Evolutionary conservation across 2,888 invertebrate species (phyloP).

Genomic region (Barypeithes pellucidus): DNA sequence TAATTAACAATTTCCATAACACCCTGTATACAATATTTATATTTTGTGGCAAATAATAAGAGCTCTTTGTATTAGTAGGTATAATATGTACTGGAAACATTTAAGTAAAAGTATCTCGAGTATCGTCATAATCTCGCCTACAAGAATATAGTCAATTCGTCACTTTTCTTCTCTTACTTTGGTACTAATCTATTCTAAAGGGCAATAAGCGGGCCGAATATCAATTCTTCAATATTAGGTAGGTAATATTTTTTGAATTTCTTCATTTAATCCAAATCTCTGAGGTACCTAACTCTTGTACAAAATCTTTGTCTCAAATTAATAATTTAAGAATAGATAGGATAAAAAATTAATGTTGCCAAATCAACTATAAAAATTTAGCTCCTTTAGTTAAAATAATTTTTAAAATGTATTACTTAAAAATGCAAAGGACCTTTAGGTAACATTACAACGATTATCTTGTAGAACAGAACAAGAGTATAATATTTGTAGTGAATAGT

Average conservation of each 20-base stretch:
- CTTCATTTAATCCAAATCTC: not conserved
- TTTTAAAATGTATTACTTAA: conserved; percentile 25
- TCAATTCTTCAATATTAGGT: not conserved
- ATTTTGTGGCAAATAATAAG: no score
- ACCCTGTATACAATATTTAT: no score
- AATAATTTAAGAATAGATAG: conserved; percentile 45
- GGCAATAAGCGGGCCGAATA: not conserved
- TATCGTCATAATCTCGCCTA: no score
- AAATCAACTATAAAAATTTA: conserved; percentile 42
- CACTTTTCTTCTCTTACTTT: not conserved
- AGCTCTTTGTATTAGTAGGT: no score
- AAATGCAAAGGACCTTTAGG: conserved; percentile 43
- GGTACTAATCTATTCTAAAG: not conserved
- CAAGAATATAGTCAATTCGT: no score
- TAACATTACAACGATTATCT: conserved; percentile 68
- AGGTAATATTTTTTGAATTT: not conserved
- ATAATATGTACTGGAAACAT: no score
- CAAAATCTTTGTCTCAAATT: conserved; percentile 36
- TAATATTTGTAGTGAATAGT: conserved; percentile 66
- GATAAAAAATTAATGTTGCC: conserved; percentile 50
- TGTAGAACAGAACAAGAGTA: conserved; percentile 59
- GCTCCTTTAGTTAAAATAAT: conserved; percentile 38
- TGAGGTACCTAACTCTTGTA: conserved; percentile 38
- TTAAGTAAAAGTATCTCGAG: no score
- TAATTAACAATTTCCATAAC: no score